These are phyloP conservation scores for Bugula neritina DNA, from an alignment of 2,888 invertebrate genomes.

Conservation along the genomic window DNA sequence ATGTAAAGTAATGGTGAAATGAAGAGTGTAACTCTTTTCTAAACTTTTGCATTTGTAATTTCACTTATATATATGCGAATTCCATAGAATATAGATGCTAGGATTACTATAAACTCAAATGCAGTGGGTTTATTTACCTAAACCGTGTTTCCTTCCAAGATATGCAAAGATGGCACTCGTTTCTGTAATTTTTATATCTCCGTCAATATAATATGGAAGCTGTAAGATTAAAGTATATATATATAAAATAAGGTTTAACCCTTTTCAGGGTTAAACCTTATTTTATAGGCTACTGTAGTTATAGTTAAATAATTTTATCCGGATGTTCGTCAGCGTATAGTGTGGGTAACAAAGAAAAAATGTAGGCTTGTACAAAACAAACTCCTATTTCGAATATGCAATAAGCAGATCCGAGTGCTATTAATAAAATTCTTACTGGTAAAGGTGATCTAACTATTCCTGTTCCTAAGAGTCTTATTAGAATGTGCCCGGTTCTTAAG, in stretches of 20 bases:
- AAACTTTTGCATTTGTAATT: too few relatives aligned
- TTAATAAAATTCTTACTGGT: too few relatives aligned
- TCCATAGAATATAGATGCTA: too few relatives aligned
- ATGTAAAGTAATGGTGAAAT: too few relatives aligned
- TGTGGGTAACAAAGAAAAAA: not conserved
- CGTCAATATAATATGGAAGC: constrained; percentile 56
- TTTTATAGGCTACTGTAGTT: too few relatives aligned
- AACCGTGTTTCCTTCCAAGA: constrained; percentile 53
- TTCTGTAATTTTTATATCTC: constrained; percentile 54
- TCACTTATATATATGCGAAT: too few relatives aligned
- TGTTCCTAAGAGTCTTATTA: not conserved
- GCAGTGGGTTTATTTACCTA: constrained; percentile 51
- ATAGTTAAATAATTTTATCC: too few relatives aligned
- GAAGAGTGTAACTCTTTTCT: too few relatives aligned
- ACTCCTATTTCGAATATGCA: not conserved
- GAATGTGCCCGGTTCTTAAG: not conserved
- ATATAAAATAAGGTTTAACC: too few relatives aligned
- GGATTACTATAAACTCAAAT: too few relatives aligned
- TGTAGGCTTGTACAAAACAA: not conserved
- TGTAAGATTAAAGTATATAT: constrained; percentile 37
- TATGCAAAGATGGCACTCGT: constrained; percentile 54
- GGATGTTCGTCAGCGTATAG: not conserved
- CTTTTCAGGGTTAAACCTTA: too few relatives aligned
- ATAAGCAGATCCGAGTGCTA: not conserved
- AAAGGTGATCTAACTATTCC: not conserved